These are phyloP conservation scores for Caenorhabditis sp. DNA, from an alignment of 2,888 invertebrate species.

Conservation along the genomic window DNA sequence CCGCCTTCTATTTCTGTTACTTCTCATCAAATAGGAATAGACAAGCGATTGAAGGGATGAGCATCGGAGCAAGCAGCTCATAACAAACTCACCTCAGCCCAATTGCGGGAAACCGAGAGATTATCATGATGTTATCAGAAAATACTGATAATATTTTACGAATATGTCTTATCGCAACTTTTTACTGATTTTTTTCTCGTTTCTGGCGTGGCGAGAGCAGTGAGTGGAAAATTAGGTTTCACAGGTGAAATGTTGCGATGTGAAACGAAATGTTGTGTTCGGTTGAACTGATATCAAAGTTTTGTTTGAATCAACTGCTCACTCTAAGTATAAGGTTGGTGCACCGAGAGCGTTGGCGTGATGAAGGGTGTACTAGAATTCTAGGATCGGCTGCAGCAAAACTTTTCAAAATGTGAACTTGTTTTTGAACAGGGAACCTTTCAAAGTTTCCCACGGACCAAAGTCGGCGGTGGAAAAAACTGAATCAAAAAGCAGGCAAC, in stretches of 20 bases:
- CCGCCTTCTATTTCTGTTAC: neutral
- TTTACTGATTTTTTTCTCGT: neutral
- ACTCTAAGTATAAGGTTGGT: slow-evolving; percentile 27
- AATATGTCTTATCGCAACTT: too few relatives aligned
- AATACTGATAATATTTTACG: too few relatives aligned
- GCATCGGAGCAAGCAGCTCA: neutral
- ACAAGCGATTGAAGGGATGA: too few relatives aligned
- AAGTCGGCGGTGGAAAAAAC: slow-evolving; percentile 17
- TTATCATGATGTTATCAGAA: slow-evolving; percentile 28
- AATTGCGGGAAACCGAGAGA: slow-evolving; percentile 37
- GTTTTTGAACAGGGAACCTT: slow-evolving; percentile 11
- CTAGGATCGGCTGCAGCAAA: too few relatives aligned
- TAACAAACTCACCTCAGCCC: slow-evolving; percentile 45
- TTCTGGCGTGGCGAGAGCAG: too few relatives aligned
- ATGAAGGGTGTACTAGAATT: neutral
- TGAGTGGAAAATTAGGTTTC: too few relatives aligned
- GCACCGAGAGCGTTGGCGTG: slow-evolving; percentile 10
- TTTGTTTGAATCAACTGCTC: too few relatives aligned
- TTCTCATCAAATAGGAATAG: too few relatives aligned
- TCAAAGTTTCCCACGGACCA: slow-evolving; percentile 38
- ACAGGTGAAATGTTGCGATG: slow-evolving; percentile 39
- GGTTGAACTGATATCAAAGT: slow-evolving; percentile 4
- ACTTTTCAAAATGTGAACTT: neutral
- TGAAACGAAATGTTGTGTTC: slow-evolving; percentile 25
- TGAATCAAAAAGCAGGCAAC: slow-evolving; percentile 22